Percentiles rank a stretch among this genome's conserved stretches.
Evolutionary conservation across 2,797 vertebrate species (phyloP).

Genomic region (Hybognathus amarus): DNA sequence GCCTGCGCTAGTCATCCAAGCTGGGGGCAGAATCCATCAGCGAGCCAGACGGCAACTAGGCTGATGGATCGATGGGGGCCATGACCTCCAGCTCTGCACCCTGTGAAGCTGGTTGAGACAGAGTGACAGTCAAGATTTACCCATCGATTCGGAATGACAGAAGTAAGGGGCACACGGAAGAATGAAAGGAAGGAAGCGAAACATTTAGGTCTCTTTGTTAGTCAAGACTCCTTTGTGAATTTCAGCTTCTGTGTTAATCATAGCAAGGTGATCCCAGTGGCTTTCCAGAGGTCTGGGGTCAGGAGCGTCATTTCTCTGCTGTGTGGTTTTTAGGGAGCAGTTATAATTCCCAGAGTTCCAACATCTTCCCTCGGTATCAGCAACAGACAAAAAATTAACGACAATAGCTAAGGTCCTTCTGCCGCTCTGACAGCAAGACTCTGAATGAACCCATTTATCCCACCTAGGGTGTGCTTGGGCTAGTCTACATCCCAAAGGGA

Average conservation of each 20-base stretch:
- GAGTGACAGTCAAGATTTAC: slow-evolving; percentile 61
- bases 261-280: slow-evolving; percentile 53
- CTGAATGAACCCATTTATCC: slow-evolving; percentile 56
- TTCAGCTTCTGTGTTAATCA: slow-evolving; percentile 58
- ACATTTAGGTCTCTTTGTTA: slow-evolving; percentile 40
- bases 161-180: slow-evolving; percentile 30
- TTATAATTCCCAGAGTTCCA: slow-evolving; percentile 50
- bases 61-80: slow-evolving; percentile 65
- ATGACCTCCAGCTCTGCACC: slow-evolving; percentile 58
- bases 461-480: slow-evolving; percentile 29
- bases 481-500: slow-evolving; percentile 34
- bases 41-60: slow-evolving; percentile 57
- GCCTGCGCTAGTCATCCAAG: slow-evolving; percentile 32
- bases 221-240: slow-evolving; percentile 24
- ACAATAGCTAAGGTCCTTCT: slow-evolving; percentile 54
- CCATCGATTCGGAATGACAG: slow-evolving; percentile 61
- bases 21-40: slow-evolving; percentile 59
- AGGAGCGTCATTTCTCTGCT: slow-evolving; percentile 40
- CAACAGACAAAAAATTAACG: slow-evolving; percentile 59
- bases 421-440: slow-evolving; percentile 46
- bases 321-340: slow-evolving; percentile 56
- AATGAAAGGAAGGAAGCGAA: slow-evolving; percentile 34
- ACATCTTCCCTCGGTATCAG: slow-evolving; percentile 30
- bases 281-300: slow-evolving; percentile 51
- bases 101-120: slow-evolving; percentile 47